A percentile compares a stretch with the other conserved stretches of the same genome.
These are phyloP conservation scores for Cheilosia variabilis DNA, from an alignment of 2,888 invertebrate species.

Conservation along the genomic window DNA sequence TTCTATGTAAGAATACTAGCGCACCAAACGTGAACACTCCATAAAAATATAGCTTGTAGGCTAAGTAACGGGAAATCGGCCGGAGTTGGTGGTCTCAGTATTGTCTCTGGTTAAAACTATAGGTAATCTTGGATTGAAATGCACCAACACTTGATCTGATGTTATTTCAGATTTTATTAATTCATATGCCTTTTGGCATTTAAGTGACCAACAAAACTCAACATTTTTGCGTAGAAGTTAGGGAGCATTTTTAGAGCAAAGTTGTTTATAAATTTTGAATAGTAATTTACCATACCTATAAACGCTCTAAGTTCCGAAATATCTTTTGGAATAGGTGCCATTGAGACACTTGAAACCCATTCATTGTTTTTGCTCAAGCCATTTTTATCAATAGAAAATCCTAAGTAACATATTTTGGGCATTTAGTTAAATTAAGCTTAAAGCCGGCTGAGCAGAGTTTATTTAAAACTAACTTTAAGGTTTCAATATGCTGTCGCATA, in stretches of 20 bases:
- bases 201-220: conserved; percentile 16
- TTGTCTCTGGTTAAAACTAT: too few species aligned
- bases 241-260: conserved; percentile 45
- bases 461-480: conserved; percentile 74
- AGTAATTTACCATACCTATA: conserved; percentile 76
- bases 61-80: too few species aligned
- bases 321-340: conserved; percentile 76
- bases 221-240: conserved; percentile 16
- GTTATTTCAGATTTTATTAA: conserved; percentile 37
- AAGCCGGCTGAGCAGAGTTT: conserved; percentile 75
- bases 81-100: too few species aligned
- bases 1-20: too few species aligned
- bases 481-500: conserved; percentile 3
- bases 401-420: conserved; percentile 56
- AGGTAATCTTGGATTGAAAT: conserved; percentile 35
- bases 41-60: too few species aligned
- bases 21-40: too few species aligned
- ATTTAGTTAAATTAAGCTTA: conserved; percentile 77
- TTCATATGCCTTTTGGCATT: conserved; percentile 28
- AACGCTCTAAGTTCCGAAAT: conserved; percentile 77
- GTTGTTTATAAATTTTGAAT: conserved; percentile 79
- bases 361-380: conserved; percentile 76
- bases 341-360: conserved; percentile 67
- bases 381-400: conserved; percentile 72
- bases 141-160: conserved; percentile 32